Conservation (phyloP, 1,140 invertebrate species). For the Ephestia elutella region DNA sequence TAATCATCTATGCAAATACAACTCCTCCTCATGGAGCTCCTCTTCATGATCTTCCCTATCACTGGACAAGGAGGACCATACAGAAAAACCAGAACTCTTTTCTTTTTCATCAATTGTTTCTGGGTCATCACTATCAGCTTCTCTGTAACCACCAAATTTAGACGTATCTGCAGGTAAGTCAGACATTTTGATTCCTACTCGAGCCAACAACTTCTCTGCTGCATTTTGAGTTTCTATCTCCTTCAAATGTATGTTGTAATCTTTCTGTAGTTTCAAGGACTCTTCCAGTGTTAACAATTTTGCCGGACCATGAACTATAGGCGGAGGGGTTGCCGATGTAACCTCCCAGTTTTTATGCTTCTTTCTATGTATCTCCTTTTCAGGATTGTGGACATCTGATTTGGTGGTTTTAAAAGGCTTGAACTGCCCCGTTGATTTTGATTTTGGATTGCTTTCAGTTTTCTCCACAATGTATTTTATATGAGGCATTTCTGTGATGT, state of each 20-base stretch:
- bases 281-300: conserved; percentile 76
- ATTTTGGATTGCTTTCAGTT: conserved; percentile 65
- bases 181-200: conserved; percentile 46
- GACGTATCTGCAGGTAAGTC: conserved; percentile 35
- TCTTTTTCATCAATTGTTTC: conserved; percentile 49
- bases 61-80: no score
- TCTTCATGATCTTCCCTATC: conserved; percentile 64
- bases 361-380: conserved; percentile 77
- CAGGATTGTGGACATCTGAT: conserved; percentile 77
- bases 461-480: conserved; percentile 77
- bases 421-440: conserved; percentile 67
- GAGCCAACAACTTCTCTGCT: conserved; percentile 49
- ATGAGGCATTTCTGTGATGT: conserved; percentile 76
- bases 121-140: conserved; percentile 52
- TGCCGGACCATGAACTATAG: conserved; percentile 73
- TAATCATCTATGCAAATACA: conserved; percentile 57
- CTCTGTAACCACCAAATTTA: conserved; percentile 50
- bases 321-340: conserved; percentile 81
- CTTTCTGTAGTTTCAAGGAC: conserved; percentile 75
- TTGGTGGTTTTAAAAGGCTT: conserved; percentile 80
- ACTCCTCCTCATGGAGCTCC: conserved; percentile 62
- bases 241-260: conserved; percentile 58
- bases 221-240: conserved; percentile 58
- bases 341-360: conserved; percentile 79
- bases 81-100: no score